Conservation (phyloP, 1,140 invertebrate species). For the Pinna nobilis region DNA sequence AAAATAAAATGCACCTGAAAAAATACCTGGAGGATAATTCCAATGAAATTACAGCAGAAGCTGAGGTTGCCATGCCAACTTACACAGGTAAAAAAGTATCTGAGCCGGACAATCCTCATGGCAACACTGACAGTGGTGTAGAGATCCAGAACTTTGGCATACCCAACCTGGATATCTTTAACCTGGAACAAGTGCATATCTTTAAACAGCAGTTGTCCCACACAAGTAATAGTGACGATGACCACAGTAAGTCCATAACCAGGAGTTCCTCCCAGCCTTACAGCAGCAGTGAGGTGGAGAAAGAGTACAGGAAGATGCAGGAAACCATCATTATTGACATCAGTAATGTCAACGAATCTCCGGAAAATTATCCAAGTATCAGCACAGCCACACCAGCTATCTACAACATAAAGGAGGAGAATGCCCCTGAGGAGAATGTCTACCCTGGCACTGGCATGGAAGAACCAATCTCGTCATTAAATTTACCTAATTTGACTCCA, state of each 20-base stretch:
- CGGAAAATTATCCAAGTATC: too few species aligned
- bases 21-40: not conserved
- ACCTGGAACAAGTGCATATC: not conserved
- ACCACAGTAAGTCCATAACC: not conserved
- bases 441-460: too few species aligned
- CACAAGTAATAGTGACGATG: not conserved
- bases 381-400: too few species aligned
- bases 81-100: not conserved
- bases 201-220: constrained; percentile 13
- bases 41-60: not conserved
- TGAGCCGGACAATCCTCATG: not conserved
- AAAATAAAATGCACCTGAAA: not conserved
- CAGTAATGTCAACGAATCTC: too few species aligned
- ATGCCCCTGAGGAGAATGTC: too few species aligned
- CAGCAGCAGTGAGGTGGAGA: not conserved
- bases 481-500: too few species aligned
- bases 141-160: not conserved
- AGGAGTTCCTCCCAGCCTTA: not conserved
- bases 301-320: too few species aligned
- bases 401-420: too few species aligned
- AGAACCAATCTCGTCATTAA: too few species aligned
- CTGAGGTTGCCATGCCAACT: too few species aligned
- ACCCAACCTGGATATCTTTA: not conserved
- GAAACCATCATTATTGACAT: too few species aligned
- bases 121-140: not conserved